Base-by-base conservation (phyloP, 1,140 invertebrate species). In the Holcopasites calliopsidis region DNA sequence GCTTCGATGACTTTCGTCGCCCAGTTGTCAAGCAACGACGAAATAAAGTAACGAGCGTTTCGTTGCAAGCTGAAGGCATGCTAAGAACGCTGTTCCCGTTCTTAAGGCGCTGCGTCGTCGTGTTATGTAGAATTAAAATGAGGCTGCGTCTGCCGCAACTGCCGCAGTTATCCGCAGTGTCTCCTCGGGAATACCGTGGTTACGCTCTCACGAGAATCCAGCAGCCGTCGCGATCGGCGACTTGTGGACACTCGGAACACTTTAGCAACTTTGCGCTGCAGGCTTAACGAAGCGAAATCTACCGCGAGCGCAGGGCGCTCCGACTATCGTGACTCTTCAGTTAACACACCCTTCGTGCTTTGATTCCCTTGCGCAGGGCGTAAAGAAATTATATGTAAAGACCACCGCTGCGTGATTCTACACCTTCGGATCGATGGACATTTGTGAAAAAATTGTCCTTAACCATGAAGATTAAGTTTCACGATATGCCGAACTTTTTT, bases 231-330 rank as follows among this genome's bases (percentile, higher is more conserved):
- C 47, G 82, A 83, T 83, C 76, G 76, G 55, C 76, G 82, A 83
- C 82, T 82, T 69, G 82, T 73, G 79, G 80, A 83, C 69, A 83
- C 75, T 57, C 64, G 35, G 69, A 77, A 76, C 52, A 82, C 80
- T 82, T 73, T 40, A 40, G 69, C 38, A 76, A 83, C 80, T 83
- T 83, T 82, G 66, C 44, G 54, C 64, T 66, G n/a, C n/a, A 66
- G 70, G 57, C 82, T 83, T 83, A 83, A 83, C 82, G 82, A 83
- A 73, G 76, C 82, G 77, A 76, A 54, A 78, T 66, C 76, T 44
- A n/a, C 61, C 38, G 40, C 79, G 18, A 49, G 42, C 23, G 44
- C 54, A 40, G 61, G 44, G 61, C 68, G n/a, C 40, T 40, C 61
- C 61, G 49, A 54, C 68, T 49, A 18, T 74, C 52, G n/a, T 61